Percentiles rank a stretch among this genome's conserved stretches.
These are phyloP conservation scores for Hapalemur alaotrensis DNA, from an alignment of 2,797 vertebrate genomes.

Conservation along the genomic window DNA sequence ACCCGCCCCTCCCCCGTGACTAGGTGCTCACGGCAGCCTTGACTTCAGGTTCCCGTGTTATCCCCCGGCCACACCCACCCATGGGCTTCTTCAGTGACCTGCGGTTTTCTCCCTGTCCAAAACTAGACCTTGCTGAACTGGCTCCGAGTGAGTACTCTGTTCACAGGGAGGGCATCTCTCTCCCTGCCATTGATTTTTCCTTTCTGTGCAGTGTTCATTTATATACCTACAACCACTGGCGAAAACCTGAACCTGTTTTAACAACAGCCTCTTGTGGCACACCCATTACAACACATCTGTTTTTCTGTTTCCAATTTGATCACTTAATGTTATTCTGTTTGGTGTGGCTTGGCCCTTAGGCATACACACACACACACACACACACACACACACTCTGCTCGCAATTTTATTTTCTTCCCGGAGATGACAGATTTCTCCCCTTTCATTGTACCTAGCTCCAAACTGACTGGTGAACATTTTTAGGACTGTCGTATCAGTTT, in stretches of 20 bases:
- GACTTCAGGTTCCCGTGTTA: background rate
- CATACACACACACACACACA: background rate
- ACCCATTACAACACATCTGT: constrained; percentile 67
- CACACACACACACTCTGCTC: background rate
- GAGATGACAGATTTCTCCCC: background rate
- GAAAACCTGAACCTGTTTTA: constrained; percentile 66
- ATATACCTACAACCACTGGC: constrained; percentile 22
- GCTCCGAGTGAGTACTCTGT: background rate
- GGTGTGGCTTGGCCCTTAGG: constrained; percentile 72
- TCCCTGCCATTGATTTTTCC: constrained; percentile 10
- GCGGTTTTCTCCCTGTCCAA: background rate
- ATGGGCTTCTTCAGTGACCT: background rate
- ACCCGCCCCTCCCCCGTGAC: background rate
- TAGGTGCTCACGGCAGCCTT: background rate
- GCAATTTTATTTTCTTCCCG: constrained; percentile 13
- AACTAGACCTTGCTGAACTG: background rate
- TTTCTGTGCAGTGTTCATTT: constrained; percentile 17
- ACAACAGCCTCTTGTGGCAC: constrained; percentile 66
- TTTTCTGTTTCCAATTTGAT: constrained; percentile 71
- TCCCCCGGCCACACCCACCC: background rate
- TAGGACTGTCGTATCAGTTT: background rate
- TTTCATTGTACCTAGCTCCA: background rate
- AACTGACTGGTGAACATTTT: background rate
- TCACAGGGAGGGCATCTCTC: background rate
- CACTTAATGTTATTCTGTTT: constrained; percentile 64